Evolutionary conservation across 2,797 vertebrate genomes (phyloP).

Genomic region (Cygnus olor): DNA sequence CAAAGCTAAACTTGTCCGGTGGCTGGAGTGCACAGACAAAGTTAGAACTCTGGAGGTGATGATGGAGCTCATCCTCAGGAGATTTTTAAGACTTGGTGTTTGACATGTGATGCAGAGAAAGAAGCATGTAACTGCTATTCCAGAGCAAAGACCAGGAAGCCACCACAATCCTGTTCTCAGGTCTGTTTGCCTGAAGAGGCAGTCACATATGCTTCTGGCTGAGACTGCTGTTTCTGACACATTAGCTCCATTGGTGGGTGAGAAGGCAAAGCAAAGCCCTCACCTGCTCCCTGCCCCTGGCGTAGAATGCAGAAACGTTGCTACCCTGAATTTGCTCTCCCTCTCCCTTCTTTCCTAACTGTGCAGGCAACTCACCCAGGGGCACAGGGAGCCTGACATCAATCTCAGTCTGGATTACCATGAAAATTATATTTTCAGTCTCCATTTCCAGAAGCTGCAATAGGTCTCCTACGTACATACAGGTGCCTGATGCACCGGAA

Average conservation of each 20-base stretch:
- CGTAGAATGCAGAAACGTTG: neutral
- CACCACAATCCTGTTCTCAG: neutral
- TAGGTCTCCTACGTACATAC: neutral
- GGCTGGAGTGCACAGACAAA: neutral
- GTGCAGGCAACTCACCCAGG: neutral
- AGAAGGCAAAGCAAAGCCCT: neutral
- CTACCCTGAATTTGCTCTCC: neutral
- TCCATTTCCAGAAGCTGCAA: neutral
- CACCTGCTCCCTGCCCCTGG: neutral
- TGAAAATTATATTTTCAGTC: neutral
- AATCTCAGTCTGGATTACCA: neutral
- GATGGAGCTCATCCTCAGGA: neutral
- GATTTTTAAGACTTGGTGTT: neutral
- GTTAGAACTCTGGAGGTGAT: neutral
- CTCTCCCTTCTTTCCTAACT: neutral
- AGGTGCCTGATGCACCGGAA: neutral
- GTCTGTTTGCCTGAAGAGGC: neutral
- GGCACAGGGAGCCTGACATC: neutral
- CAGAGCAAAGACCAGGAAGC: neutral
- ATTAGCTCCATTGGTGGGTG: neutral
- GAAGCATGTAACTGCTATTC: rapidly evolving
- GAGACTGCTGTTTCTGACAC: neutral
- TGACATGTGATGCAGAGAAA: neutral
- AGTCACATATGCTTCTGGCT: neutral
- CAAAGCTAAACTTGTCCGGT: neutral